A percentile compares a stretch with the other conserved stretches of the same genome.
Conservation (phyloP, 2,797 vertebrate species). For the Lagocephalus sceleratus region DNA sequence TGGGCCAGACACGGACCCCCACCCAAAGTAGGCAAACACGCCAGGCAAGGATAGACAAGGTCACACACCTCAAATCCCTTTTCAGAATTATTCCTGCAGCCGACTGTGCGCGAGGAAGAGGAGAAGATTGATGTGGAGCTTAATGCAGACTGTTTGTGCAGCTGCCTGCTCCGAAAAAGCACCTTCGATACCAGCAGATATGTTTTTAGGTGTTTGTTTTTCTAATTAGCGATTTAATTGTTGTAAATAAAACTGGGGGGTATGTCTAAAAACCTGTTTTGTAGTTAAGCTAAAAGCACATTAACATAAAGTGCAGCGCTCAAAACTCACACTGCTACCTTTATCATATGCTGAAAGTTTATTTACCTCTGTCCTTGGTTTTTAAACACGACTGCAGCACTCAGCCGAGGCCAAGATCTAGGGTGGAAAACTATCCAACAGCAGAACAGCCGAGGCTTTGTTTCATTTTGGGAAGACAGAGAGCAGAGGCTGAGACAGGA, state of each 20-base stretch:
- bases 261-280: constrained; percentile 18
- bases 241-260: constrained; percentile 21
- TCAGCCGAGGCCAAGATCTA: too few species aligned
- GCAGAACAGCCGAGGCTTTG: too few species aligned
- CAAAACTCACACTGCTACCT: background rate
- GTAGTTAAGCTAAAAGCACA: background rate
- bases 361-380: constrained; percentile 23
- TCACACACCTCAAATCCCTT: constrained; percentile 49
- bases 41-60: constrained; percentile 56
- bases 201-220: constrained; percentile 13
- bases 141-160: constrained; percentile 36
- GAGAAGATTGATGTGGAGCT: constrained; percentile 47
- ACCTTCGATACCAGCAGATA: constrained; percentile 23
- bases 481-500: background rate
- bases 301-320: too few species aligned
- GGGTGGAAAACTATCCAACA: too few species aligned
- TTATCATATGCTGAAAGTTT: constrained; percentile 27
- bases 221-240: constrained; percentile 29
- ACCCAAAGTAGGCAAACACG: constrained; percentile 18
- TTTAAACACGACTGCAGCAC: too few species aligned
- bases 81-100: constrained; percentile 42
- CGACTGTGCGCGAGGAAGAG: constrained; percentile 43
- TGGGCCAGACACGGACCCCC: constrained; percentile 26
- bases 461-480: constrained; percentile 15
- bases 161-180: constrained; percentile 29